Evolutionary conservation across 1,140 invertebrate genomes (phyloP).

Genomic region (Pachypsylla venusta): DNA sequence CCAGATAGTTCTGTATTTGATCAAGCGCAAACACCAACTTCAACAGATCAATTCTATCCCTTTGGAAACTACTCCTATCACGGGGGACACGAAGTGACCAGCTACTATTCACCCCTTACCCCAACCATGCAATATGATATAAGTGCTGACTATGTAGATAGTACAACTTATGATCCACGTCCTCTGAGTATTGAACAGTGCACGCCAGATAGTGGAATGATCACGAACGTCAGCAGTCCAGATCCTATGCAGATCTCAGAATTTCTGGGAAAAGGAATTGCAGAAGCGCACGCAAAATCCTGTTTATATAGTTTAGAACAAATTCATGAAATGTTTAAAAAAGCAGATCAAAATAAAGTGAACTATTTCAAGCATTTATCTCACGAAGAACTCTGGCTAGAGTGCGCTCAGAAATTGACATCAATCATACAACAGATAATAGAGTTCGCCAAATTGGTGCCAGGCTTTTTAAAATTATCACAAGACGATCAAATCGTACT

Average conservation of each 20-base stretch:
- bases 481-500: constrained; percentile 98
- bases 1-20: constrained; percentile 79
- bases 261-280: constrained; percentile 76
- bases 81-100: not conserved
- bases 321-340: constrained; percentile 78
- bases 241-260: constrained; percentile 80
- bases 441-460: constrained; percentile 97
- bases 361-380: constrained; percentile 31
- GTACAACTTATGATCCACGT: constrained; percentile 67
- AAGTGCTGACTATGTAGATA: constrained; percentile 58
- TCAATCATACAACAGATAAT: constrained; percentile 95
- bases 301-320: constrained; percentile 69
- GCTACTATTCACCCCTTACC: not conserved
- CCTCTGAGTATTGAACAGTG: constrained; percentile 13
- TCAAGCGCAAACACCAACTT: constrained; percentile 66
- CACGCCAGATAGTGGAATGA: constrained; percentile 13
- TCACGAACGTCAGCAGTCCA: constrained; percentile 30
- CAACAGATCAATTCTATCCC: constrained; percentile 67
- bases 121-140: constrained; percentile 57
- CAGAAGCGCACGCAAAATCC: constrained; percentile 81
- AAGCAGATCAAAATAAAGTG: constrained; percentile 27
- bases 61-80: constrained; percentile 25
- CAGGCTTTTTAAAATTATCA: constrained; percentile 92
- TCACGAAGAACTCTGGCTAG: constrained; percentile 88
- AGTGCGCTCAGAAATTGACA: constrained; percentile 89